Base-by-base conservation (phyloP, 2,113 vertebrate species). In the Phainopepla nitens region DNA sequence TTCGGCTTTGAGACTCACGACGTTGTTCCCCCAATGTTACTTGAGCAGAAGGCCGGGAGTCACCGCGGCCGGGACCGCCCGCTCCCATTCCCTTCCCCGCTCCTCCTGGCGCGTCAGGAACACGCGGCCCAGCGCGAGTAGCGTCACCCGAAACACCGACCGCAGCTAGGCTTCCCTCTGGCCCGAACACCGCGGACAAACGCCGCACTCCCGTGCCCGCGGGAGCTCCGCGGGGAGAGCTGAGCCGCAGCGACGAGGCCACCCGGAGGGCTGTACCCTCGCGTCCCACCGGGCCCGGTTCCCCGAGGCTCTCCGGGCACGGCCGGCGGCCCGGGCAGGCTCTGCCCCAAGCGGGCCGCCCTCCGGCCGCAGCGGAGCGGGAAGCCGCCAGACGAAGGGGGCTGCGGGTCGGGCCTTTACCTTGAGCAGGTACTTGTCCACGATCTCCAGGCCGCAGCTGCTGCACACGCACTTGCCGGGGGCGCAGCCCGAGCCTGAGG, bases 341-440 rank as follows among this genome's bases (percentile, higher is more conserved):
- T 29, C 19, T 29, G 14, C 39, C 36, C 5, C 7, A 6, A 42
- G 31, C 20, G 10, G 39, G 66, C 53, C 10, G 29, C 29, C 25
- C 29, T 19, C 47, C 20, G 16, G 21, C 17, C 10, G 35, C 15
- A 4, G 15, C 2, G 15, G 15, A 20, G 16, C 2, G n/a, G 7
- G 19, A 54, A 35, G 25, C 10, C 11, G 5, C 29, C n/a, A 45
- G 45, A n/a, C 6, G 13, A n/a, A 39, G 14, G 3, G 20, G 41
- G 2, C 47, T 61, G 47, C 29, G 7, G 17, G 4, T 27, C 17
- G 7, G 62, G 35, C 35, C 25, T 42, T 82, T 87, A 99, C 99
- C 99, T 99, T 99, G 56, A 99, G 98, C 92, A 99, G 98, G 97
- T 99, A 99, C 97, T 99, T 99, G 96, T 99, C 99, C 92, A 99